phyloP scores from a whole-genome alignment of 2,888 invertebrate genomes.

The Conops quadrifasciatus region DNA sequence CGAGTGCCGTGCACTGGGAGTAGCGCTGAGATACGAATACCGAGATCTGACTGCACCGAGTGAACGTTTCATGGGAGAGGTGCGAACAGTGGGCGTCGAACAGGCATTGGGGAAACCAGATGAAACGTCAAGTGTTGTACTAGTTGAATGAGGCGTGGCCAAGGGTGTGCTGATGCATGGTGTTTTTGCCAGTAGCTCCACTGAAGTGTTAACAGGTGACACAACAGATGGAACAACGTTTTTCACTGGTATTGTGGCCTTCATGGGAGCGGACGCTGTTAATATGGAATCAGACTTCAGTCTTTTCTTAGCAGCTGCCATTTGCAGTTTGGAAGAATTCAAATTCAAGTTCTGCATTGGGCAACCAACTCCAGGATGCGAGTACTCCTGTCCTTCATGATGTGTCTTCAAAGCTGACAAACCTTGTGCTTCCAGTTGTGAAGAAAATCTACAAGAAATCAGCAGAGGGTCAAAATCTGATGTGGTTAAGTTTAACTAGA shows the following conservation, averaged over 20 bases:
- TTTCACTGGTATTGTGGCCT: conserved; percentile 53
- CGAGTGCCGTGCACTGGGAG: conserved; percentile 45
- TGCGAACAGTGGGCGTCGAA: conserved; percentile 47
- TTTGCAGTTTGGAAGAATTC: conserved; percentile 43
- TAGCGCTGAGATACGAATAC: conserved; percentile 47
- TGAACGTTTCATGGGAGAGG: conserved; percentile 43
- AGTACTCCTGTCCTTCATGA: conserved; percentile 43
- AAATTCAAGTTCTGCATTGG: conserved; percentile 44
- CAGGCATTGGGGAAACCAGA: conserved; percentile 49
- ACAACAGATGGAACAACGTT: conserved; percentile 45
- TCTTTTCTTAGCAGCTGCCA: conserved; percentile 43
- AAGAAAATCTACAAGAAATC: too few species aligned
- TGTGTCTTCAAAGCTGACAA: conserved; percentile 43
- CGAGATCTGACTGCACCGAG: conserved; percentile 41
- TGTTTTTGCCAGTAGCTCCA: conserved; percentile 39
- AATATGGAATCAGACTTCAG: conserved; percentile 47
- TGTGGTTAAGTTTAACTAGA: neutral
- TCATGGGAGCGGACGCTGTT: conserved; percentile 49
- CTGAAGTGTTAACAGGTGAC: conserved; percentile 30
- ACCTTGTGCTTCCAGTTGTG: too few species aligned
- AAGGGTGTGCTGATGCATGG: conserved; percentile 46
- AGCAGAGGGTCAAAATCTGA: neutral
- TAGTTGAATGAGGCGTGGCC: conserved; percentile 21
- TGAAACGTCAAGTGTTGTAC: conserved; percentile 25
- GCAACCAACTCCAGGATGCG: conserved; percentile 25